Evolutionary conservation across 2,888 invertebrate species (phyloP), one percentile per base, ranked within the genome.

Genomic region (Rhynchonema sp.): DNA sequence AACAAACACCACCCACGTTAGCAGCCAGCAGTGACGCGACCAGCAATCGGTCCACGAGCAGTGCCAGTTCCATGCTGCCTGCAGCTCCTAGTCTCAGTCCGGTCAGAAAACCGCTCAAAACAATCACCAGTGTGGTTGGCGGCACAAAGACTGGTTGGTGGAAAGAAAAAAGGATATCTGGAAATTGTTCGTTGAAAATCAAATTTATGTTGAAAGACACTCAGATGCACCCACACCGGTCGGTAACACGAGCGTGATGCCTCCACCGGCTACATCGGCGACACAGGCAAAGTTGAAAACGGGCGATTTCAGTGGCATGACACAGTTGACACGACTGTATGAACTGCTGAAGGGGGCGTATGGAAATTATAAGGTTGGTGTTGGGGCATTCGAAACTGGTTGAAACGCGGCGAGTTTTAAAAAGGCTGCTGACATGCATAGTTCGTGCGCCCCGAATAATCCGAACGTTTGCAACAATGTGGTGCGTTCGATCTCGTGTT

Each of bases 301-400:
- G 57, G 70, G 71, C n/a, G 63, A 71, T 27, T 79, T 77, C 65
- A 72, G 74, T 62, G 72, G 71, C 61, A 81, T 83, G 62, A 83
- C 85, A 0, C 84, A 87, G 72, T 91, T 90, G 73, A 80, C 86
- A 79, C 86, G 84, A 74, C 79, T 91, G 62, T 85, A 85, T 74
- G 87, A 87, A 61, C 82, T 82, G 59, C 73, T 91, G 60, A 84
- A 83, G 72, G 83, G 84, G 64, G 84, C 87, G 2, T 85, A 87
- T 75, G 82, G 83, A 30, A 90, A 86, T 78, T 87, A 88, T 75
- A 87, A 86, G 81, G 87, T 86, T 73, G 72, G 70, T 58, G 6
- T 55, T 22, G 25, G n/a, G n/a, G n/a, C n/a, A n/a, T n/a, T n/a
- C n/a, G n/a, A n/a, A n/a, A n/a, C n/a, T n/a, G n/a, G n/a, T n/a